A percentile compares a stretch with the other conserved stretches of the same genome.
These are phyloP conservation scores for Poecile atricapillus DNA, from an alignment of 2,113 vertebrate genomes.

Conservation along the genomic window DNA sequence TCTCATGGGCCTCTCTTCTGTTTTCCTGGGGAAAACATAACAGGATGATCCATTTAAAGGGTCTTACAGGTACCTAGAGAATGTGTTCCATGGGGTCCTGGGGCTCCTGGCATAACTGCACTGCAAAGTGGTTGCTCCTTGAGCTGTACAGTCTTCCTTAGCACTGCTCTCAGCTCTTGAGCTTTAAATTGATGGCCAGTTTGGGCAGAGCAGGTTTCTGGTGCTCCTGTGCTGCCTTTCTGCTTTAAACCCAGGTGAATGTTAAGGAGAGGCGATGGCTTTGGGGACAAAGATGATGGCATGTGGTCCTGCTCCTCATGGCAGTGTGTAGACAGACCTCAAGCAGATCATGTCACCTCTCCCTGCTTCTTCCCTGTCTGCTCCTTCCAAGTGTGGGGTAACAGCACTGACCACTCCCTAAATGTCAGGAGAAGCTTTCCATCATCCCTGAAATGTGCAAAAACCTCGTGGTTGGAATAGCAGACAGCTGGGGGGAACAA, in stretches of 20 bases:
- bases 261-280: neutral
- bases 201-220: neutral
- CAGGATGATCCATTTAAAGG: neutral
- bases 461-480: neutral
- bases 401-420: neutral
- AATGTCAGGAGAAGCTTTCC: neutral
- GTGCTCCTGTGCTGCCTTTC: neutral
- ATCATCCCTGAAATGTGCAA: neutral
- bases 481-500: neutral
- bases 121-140: neutral
- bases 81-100: neutral
- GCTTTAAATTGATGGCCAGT: neutral
- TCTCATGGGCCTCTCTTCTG: neutral
- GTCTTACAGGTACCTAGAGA: neutral
- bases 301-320: neutral
- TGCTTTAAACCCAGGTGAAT: neutral
- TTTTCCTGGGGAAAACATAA: neutral
- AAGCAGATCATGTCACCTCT: neutral
- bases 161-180: neutral
- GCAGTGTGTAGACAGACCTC: rapidly evolving
- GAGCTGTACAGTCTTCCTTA: neutral
- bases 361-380: neutral
- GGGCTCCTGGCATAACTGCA: neutral
- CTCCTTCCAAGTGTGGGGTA: neutral
- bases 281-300: neutral